Evolutionary conservation across 2,888 invertebrate species (phyloP).

Genomic region (Galeopsomyia nigrocyanea): DNA sequence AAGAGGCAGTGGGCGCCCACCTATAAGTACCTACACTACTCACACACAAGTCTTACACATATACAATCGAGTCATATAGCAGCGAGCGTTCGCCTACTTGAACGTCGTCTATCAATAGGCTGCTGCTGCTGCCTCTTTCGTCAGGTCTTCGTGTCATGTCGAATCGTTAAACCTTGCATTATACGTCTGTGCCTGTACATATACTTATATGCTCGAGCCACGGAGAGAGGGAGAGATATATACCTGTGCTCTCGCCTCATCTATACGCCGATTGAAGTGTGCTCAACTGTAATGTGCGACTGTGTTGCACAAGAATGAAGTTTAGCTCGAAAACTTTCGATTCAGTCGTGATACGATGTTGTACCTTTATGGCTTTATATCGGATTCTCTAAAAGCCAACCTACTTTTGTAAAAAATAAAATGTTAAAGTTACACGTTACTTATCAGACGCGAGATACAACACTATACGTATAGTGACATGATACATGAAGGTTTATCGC

Average conservation of each 20-base stretch:
- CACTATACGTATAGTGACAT: too few relatives aligned
- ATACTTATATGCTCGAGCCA: conserved; percentile 33
- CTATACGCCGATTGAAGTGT: conserved; percentile 14
- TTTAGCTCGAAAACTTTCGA: too few relatives aligned
- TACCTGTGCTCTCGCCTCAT: conserved; percentile 21
- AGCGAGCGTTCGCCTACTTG: conserved; percentile 56
- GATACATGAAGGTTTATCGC: too few relatives aligned
- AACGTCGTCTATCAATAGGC: conserved; percentile 57
- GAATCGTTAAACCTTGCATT: conserved; percentile 57
- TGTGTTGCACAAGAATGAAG: too few relatives aligned
- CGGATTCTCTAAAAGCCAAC: too few relatives aligned
- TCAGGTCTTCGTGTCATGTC: conserved; percentile 57
- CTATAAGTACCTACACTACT: conserved; percentile 3
- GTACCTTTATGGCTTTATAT: too few relatives aligned
- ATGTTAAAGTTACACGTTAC: too few relatives aligned
- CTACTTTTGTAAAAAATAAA: too few relatives aligned
- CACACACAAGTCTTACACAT: conserved; percentile 1
- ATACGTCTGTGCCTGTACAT: conserved; percentile 48
- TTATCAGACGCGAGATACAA: too few relatives aligned
- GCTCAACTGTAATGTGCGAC: background rate
- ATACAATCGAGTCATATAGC: conserved; percentile 30
- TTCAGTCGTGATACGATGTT: too few relatives aligned
- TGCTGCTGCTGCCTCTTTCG: conserved; percentile 55
- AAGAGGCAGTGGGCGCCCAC: conserved; percentile 24
- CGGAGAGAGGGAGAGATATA: conserved; percentile 39